Conservation (phyloP, 2,113 vertebrate species). For the Saiga tatarica region DNA sequence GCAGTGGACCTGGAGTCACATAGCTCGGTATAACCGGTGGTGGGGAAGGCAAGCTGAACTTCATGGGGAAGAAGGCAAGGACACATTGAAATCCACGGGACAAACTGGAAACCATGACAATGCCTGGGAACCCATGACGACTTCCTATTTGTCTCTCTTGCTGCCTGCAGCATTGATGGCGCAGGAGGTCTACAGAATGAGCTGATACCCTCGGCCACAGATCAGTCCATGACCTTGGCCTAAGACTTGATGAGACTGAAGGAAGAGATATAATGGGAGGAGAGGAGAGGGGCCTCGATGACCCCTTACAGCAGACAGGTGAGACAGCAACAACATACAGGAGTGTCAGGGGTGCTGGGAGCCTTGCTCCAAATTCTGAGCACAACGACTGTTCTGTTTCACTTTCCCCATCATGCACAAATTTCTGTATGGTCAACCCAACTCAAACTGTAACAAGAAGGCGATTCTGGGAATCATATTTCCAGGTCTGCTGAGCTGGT, state of each 20-base stretch:
- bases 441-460: neutral
- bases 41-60: neutral
- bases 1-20: neutral
- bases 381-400: rapidly evolving
- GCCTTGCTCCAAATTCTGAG: neutral
- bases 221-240: neutral
- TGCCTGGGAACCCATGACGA: neutral
- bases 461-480: neutral
- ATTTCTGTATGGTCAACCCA: neutral
- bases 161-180: rapidly evolving
- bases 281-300: rapidly evolving
- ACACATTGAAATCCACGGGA: neutral
- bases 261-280: neutral
- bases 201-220: rapidly evolving
- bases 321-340: rapidly evolving
- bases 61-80: neutral
- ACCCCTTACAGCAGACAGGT: neutral
- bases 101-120: neutral
- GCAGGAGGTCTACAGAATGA: neutral
- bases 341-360: rapidly evolving
- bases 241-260: neutral
- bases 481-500: neutral
- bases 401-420: neutral
- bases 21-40: too few species aligned
- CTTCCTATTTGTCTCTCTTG: neutral